Percentiles rank a stretch among this genome's conserved stretches.
Conservation (phyloP, 2,888 invertebrate species). For the Taenaris catops region DNA sequence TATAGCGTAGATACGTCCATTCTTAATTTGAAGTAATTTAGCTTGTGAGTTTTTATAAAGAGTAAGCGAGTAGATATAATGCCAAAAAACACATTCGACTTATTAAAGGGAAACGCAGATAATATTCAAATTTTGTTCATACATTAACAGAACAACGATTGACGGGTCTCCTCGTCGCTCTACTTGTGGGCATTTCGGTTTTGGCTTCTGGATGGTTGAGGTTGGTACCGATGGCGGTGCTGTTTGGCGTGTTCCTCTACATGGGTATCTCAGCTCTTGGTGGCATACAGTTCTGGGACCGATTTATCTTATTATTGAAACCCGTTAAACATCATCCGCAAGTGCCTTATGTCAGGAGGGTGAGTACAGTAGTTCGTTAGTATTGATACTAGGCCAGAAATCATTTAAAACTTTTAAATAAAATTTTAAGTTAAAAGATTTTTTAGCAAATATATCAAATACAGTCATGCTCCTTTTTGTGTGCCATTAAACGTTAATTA, state of each 20-base stretch:
- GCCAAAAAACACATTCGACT: too few relatives aligned
- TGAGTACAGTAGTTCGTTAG: too few relatives aligned
- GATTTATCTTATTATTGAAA: conserved; percentile 93
- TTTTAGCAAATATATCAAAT: too few relatives aligned
- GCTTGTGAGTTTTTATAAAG: too few relatives aligned
- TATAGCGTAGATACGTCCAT: too few relatives aligned
- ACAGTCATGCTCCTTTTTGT: too few relatives aligned
- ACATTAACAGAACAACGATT: conserved; percentile 90
- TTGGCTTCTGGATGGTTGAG: conserved; percentile 89
- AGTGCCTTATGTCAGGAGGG: conserved; percentile 92
- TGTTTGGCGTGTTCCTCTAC: conserved; percentile 98
- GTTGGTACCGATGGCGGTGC: conserved; percentile 95
- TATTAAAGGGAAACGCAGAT: neutral
- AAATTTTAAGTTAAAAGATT: too few relatives aligned
- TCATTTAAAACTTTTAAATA: too few relatives aligned
- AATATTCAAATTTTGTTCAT: conserved; percentile 3
- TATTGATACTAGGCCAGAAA: too few relatives aligned
- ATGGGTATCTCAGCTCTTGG: conserved; percentile 97
- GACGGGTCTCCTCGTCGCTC: conserved; percentile 88
- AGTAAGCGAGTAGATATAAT: too few relatives aligned
- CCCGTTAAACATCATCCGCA: conserved; percentile 98
- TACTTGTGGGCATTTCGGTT: conserved; percentile 91
- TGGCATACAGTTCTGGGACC: conserved; percentile 96
- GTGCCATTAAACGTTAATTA: too few relatives aligned
- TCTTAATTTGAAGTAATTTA: too few relatives aligned